phyloP scores from a whole-genome alignment of 2,113 vertebrate species.

The Boleophthalmus pectinirostris region DNA sequence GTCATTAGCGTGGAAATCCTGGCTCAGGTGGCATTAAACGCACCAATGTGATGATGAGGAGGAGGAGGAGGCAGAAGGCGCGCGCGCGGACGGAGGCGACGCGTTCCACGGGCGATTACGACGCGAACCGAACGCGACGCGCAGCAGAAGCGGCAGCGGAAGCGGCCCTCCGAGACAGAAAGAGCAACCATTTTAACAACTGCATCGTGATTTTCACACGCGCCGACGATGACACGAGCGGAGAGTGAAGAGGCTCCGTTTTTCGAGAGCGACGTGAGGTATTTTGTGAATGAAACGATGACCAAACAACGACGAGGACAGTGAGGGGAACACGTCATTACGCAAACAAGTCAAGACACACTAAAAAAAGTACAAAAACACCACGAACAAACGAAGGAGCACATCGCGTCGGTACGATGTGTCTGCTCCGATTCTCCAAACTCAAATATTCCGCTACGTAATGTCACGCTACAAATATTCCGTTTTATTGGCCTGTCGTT shows the following conservation, averaged over 20 bases:
- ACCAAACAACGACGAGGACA: background rate
- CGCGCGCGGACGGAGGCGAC: background rate
- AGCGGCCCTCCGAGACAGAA: background rate
- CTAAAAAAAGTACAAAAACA: background rate
- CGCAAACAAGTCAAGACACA: background rate
- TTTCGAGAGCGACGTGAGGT: background rate
- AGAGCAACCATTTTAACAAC: background rate
- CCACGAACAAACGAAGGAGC: too few species aligned
- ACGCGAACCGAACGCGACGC: conserved; percentile 18
- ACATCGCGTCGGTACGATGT: too few species aligned
- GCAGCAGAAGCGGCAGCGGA: background rate
- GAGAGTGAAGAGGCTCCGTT: background rate
- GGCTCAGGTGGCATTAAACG: conserved; percentile 54
- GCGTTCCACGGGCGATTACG: conserved; percentile 26
- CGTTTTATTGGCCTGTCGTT: too few species aligned
- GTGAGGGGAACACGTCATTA: too few species aligned
- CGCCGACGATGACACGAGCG: background rate
- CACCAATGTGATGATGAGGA: conserved; percentile 25
- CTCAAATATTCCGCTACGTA: too few species aligned
- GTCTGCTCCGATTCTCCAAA: too few species aligned
- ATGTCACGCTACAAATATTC: too few species aligned
- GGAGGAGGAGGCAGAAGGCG: conserved; percentile 17
- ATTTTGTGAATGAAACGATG: background rate
- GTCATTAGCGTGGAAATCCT: conserved; percentile 60
- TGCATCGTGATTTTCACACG: background rate